A percentile compares a stretch with the other conserved stretches of the same genome.
Conservation (phyloP, 2,888 invertebrate species). For the Scaptodrosophila latifasciaeformis region DNA sequence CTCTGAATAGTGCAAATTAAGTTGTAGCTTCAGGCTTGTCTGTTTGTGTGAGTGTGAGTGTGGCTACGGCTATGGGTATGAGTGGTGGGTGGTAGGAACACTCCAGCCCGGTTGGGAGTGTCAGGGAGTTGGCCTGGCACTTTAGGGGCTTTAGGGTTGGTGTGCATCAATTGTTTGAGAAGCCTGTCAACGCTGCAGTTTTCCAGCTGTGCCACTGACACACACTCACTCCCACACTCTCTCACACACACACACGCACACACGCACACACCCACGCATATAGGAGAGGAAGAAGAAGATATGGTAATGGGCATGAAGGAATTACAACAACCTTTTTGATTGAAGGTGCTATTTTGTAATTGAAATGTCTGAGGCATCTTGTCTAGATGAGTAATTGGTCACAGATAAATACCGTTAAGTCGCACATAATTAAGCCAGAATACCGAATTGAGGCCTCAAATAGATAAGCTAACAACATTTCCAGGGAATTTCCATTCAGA, state of each 20-base stretch:
- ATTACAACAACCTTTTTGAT: slow-evolving; percentile 17
- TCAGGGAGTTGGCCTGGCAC: no score
- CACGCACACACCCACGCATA: slow-evolving; percentile 25
- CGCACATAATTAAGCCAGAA: no score
- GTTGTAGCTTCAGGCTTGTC: slow-evolving; percentile 41
- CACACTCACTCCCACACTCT: no score
- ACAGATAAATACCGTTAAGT: no score
- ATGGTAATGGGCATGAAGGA: slow-evolving; percentile 12
- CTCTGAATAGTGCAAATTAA: slow-evolving; percentile 62
- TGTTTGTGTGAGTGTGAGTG: neutral
- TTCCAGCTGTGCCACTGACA: slow-evolving; percentile 37
- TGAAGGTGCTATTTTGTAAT: slow-evolving; percentile 8
- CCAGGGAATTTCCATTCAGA: no score
- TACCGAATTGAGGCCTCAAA: no score
- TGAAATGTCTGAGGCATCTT: no score
- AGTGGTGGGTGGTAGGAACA: no score
- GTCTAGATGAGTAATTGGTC: no score
- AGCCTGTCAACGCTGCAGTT: slow-evolving; percentile 59
- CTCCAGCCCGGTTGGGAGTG: no score
- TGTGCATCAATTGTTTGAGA: slow-evolving; percentile 27
- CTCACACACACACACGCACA: no score
- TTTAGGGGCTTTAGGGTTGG: neutral
- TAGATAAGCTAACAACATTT: no score
- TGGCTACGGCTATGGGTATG: neutral
- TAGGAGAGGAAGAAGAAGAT: slow-evolving; percentile 7